Base-by-base conservation (phyloP, 2,888 invertebrate species). In the Pseudococcus jackbeardsleyi region DNA sequence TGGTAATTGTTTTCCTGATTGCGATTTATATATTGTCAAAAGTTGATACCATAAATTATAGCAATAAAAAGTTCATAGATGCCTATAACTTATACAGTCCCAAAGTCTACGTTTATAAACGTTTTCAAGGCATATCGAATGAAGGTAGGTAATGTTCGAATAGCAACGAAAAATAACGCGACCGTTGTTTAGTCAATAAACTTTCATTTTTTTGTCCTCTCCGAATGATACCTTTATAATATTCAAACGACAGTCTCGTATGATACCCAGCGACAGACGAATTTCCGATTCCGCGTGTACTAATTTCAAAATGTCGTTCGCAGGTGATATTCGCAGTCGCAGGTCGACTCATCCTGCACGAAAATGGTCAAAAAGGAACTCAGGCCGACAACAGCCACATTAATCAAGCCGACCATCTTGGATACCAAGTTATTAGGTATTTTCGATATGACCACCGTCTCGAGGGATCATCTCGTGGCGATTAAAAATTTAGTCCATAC, bases 371-470 rank as follows among this genome's bases (percentile, higher is more conserved):
- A 88, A 54, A 50, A 50, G 54, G 88, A 88, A 12, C 33, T 39
- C 46, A 88, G 89, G 17, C 89, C 89, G n/a, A 64, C 42, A 15
- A 79, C 89, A 11, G 88, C 89, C 15, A 68, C 88, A n/a, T 72
- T 86, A 79, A 86, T 84, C 42, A 87, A 88, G 22, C 86, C 89
- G 48, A 82, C 88, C 17, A 39, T 88, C 7, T 59, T 88, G 72
- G 88, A 88, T 19, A 59, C 88, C 8, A 79, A 59, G 9, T 26
- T 88, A 22, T 54, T 88, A 33, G 88, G 88, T 11, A 88, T 88
- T 82, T 82, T 88, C 79, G 88, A 88, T 22, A 88, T 88, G 88
- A 88, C 54, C 39, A 88, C 88, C 54, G 88, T 88, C 7, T 88
- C 88, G 6, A 42, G 88, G 15, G 88, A 88, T 11, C 88, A 88